Base-by-base conservation (phyloP, 2,113 vertebrate genomes). In the Baryphthengus martii region DNA sequence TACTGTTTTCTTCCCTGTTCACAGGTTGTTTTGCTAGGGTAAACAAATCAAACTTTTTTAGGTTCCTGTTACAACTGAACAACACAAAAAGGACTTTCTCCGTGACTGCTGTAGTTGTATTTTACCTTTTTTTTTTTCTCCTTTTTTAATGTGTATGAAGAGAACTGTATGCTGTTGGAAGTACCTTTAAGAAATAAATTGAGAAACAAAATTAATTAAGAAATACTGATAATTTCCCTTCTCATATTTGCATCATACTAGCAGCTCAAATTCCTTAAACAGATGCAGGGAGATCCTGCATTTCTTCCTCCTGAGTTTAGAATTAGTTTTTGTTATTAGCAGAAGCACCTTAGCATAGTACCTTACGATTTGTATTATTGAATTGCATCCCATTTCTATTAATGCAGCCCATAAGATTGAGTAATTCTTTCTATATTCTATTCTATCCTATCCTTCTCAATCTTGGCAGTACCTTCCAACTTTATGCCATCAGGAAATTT, bases 401-500 rank as follows among this genome's bases (percentile, higher is more conserved):
- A 78, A 84, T 20, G 25, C 24, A 59, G 26, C 35, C 70, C 1
- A 1, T 71, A 78, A 89, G 24, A 35, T 33, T 84, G 75, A 86
- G 16, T 40, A 67, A 13, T 68, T 93, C 33, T 73, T 93, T 44
- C 79, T 52, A 6, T 80, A 37, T 66, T 28, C 92, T 80, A 58
- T 16, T 56, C 24, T 55, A 52, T 52, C 66, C n/a, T 84, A 71
- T 52, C 66, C 28, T 93, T 68, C 53, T 75, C 37, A 73, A 37
- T 49, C 52, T 85, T 74, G 25, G 55, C 39, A 53, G 23, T 85
- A 42, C 63, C 18, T 74, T 84, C 79, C 63, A 90, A 59, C n/a
- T 90, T 88, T n/a, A 49, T 74, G 72, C 84, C 72, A 55, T 53
- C 55, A 90, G 82, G 79, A 95, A 82, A 40, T 88, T 94, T 90